These are phyloP conservation scores for Mobula hypostoma DNA, from an alignment of 2,113 vertebrate species.

Conservation along the genomic window DNA sequence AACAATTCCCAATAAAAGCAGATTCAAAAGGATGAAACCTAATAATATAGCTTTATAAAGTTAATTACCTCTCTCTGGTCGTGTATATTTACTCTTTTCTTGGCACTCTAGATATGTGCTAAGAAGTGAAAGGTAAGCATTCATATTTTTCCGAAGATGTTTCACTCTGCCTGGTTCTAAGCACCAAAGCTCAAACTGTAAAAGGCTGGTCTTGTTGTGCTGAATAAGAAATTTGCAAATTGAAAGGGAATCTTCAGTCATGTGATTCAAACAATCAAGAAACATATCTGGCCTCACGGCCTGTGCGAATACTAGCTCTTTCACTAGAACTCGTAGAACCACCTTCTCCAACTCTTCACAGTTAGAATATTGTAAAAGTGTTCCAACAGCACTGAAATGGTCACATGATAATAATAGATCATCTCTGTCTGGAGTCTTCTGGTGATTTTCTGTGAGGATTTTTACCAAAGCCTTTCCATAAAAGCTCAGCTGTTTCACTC, in stretches of 20 bases:
- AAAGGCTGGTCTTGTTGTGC: constrained; percentile 65
- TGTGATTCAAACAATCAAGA: constrained; percentile 61
- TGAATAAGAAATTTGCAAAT: constrained; percentile 61
- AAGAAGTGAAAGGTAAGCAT: constrained; percentile 63
- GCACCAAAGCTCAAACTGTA: constrained; percentile 83
- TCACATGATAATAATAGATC: constrained; percentile 56
- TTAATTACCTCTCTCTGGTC: constrained; percentile 53
- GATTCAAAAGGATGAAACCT: neutral
- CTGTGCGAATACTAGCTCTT: constrained; percentile 57
- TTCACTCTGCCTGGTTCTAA: constrained; percentile 46
- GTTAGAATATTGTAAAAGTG: constrained; percentile 60
- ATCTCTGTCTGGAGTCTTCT: constrained; percentile 42
- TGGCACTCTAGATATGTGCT: constrained; percentile 59
- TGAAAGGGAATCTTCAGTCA: constrained; percentile 45
- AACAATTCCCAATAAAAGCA: neutral
- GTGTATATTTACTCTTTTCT: constrained; percentile 42
- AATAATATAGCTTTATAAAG: neutral
- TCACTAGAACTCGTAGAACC: constrained; percentile 60
- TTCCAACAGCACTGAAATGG: constrained; percentile 63
- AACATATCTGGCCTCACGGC: constrained; percentile 58
- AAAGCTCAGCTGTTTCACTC: constrained; percentile 54
- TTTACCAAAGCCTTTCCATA: constrained; percentile 66
- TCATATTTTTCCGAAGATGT: constrained; percentile 49
- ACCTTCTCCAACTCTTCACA: constrained; percentile 61
- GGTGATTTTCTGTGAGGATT: constrained; percentile 59